Conservation (phyloP, 2,113 vertebrate species). For the Perca flavescens region DNA sequence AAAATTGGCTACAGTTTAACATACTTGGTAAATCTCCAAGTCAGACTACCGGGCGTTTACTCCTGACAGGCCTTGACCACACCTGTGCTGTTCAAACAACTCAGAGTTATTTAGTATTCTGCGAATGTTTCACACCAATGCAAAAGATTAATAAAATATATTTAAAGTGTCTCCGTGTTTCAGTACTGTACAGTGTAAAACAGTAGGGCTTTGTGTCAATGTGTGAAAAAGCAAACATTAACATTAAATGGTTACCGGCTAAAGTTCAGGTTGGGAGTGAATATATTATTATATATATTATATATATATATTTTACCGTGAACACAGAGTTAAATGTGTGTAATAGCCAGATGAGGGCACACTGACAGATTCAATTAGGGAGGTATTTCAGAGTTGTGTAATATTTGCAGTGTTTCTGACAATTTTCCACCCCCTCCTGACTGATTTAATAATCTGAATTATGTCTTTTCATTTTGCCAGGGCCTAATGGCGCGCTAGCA, state of each 20-base stretch:
- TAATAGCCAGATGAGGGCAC: constrained; percentile 56
- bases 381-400: constrained; percentile 50
- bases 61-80: constrained; percentile 72
- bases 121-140: constrained; percentile 59
- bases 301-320: constrained; percentile 33
- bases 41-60: constrained; percentile 41
- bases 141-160: constrained; percentile 52
- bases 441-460: constrained; percentile 72
- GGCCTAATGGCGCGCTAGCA: constrained; percentile 60
- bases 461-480: constrained; percentile 67
- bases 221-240: constrained; percentile 63
- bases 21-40: constrained; percentile 73
- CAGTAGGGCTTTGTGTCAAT: constrained; percentile 63
- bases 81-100: constrained; percentile 69
- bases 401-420: constrained; percentile 64
- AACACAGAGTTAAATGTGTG: constrained; percentile 64
- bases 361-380: constrained; percentile 73
- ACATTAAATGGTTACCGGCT: constrained; percentile 40
- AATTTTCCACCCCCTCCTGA: constrained; percentile 52
- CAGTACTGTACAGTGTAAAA: constrained; percentile 37
- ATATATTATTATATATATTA: too few relatives aligned
- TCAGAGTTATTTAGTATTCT: constrained; percentile 64
- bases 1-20: constrained; percentile 75
- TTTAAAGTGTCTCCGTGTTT: constrained; percentile 40
- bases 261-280: constrained; percentile 36